Conservation (phyloP, 2,797 vertebrate genomes). For the Meda fulgida region DNA sequence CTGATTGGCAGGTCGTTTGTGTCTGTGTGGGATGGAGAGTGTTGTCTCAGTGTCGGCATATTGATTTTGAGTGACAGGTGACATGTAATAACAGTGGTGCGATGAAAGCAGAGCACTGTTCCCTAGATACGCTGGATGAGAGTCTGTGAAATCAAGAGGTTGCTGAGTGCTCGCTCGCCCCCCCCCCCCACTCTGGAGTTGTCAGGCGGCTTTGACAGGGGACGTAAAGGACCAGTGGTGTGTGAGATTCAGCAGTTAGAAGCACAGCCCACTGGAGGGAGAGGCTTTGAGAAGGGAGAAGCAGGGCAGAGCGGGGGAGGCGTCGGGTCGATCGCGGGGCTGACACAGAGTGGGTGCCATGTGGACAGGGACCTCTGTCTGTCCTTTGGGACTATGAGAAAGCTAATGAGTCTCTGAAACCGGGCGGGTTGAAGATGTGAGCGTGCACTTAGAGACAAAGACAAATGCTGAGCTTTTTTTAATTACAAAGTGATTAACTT, state of each 20-base stretch:
- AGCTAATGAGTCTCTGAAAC: constrained; percentile 29
- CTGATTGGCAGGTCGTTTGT: constrained; percentile 65
- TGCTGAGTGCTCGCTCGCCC: constrained; percentile 25
- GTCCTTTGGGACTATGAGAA: constrained; percentile 40
- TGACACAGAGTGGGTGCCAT: constrained; percentile 56
- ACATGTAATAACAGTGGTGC: constrained; percentile 59
- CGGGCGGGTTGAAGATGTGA: constrained; percentile 27
- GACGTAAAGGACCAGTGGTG: constrained; percentile 55
- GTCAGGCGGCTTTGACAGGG: constrained; percentile 56
- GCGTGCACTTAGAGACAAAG: constrained; percentile 41
- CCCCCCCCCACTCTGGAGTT: constrained; percentile 34
- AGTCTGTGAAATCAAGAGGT: constrained; percentile 55
- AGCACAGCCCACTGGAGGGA: constrained; percentile 50
- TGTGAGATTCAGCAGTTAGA: constrained; percentile 57
- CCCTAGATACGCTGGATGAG: constrained; percentile 39
- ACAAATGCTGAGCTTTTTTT: constrained; percentile 29
- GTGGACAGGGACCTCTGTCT: constrained; percentile 51
- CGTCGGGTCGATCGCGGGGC: constrained; percentile 48
- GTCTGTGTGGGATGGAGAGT: constrained; percentile 52
- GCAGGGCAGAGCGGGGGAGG: constrained; percentile 42
- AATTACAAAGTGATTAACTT: constrained; percentile 20
- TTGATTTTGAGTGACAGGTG: constrained; percentile 70
- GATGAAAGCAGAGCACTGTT: constrained; percentile 58
- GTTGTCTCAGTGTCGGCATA: constrained; percentile 69
- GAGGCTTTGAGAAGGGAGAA: constrained; percentile 53